Base-by-base conservation (phyloP, 2,888 invertebrate species). In the Drosophila picticornis region DNA sequence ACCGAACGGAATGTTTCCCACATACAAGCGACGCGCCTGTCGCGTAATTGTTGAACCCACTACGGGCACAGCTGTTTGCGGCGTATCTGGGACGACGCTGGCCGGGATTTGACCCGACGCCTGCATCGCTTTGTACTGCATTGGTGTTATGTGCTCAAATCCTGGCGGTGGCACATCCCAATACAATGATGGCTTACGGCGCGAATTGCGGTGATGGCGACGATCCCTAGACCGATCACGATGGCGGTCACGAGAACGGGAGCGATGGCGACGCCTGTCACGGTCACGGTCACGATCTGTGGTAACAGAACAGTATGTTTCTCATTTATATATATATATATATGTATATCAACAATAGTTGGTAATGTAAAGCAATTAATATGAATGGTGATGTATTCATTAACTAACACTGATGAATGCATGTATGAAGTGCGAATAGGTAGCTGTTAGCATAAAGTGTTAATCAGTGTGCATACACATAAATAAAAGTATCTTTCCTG, bases 141-240 rank as follows among this genome's bases (percentile, higher is more conserved):
- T 94, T 16, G 99, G 99, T 19, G 98, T 98, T 85, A 99, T 98
- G 93, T 99, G 98, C 93, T 99, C 99, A 93, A 99, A 99, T 16
- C 99, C 99, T 22, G 97, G 97, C 51, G 99, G 99, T 16, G 99
- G 99, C n/a, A 99, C 97, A 95, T 99, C 99, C 99, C 99, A 99
- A 93, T 99, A 99, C 46, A 98, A 94, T 29, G 98, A 98, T 46
- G 97, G 97, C 94, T 98, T 98, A 90, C 98, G 96, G 79, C 98
- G 95, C 67, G 97, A 95, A 1, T 97, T 96, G 27, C 83, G 83
- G 52, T 86, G 94, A 88, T 86, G 82, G n/a, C 84, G 83, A 19
- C 90, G 91, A 34, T 90, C 81, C 65, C 86, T 66, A n/a, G 88
- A 88, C 10, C 90, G 84, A 2, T 85, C 88, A 57, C 89, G 90